Percentiles rank a stretch among this genome's conserved stretches.
These are phyloP conservation scores for Selene dorsalis DNA, from an alignment of 2,797 vertebrate genomes.

Conservation along the genomic window DNA sequence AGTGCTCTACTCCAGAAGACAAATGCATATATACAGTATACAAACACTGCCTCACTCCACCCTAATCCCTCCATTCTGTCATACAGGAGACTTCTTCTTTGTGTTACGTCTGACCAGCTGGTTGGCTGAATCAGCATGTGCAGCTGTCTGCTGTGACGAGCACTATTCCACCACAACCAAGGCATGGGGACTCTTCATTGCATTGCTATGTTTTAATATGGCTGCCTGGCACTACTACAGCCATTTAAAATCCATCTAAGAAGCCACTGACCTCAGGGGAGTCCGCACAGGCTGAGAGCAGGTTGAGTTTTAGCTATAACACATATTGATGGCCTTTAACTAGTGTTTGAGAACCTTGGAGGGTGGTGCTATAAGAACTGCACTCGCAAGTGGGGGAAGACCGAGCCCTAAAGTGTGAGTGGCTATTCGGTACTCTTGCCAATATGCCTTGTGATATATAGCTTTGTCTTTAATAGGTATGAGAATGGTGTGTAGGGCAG, in stretches of 20 bases:
- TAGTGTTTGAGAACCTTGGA: constrained; percentile 64
- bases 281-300: constrained; percentile 58
- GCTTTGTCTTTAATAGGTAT: constrained; percentile 79
- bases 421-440: constrained; percentile 73
- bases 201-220: constrained; percentile 67
- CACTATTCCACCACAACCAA: constrained; percentile 50
- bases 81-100: constrained; percentile 71
- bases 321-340: constrained; percentile 67
- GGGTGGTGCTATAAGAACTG: constrained; percentile 45
- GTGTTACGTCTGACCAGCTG: constrained; percentile 72
- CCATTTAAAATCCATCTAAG: constrained; percentile 66
- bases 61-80: constrained; percentile 49
- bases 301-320: constrained; percentile 59
- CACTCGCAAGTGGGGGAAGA: constrained; percentile 57
- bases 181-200: constrained; percentile 64
- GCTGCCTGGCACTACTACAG: constrained; percentile 52
- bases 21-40: constrained; percentile 33
- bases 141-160: constrained; percentile 77
- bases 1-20: constrained; percentile 33
- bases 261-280: constrained; percentile 49
- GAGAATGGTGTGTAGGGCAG: constrained; percentile 67
- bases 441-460: constrained; percentile 77
- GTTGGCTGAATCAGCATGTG: constrained; percentile 69
- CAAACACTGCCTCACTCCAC: constrained; percentile 27
- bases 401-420: constrained; percentile 62